Percentiles rank a stretch among this genome's conserved stretches.
Evolutionary conservation across 2,113 vertebrate genomes (phyloP).

Genomic region (Capricornis sumatraensis): DNA sequence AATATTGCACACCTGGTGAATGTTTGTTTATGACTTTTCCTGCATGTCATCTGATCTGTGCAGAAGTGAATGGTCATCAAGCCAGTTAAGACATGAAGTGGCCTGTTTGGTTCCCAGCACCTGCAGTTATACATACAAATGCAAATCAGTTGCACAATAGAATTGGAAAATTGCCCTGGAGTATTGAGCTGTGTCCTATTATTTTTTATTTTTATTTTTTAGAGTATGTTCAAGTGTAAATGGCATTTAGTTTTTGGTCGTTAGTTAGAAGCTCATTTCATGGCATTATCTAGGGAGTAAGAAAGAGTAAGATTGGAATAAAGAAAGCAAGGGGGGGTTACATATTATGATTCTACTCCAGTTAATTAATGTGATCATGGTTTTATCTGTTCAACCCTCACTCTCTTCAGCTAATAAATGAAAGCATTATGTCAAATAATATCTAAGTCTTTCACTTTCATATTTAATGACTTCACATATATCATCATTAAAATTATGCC

Average conservation of each 20-base stretch:
- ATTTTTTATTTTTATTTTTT: constrained; percentile 6
- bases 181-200: background rate
- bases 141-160: background rate
- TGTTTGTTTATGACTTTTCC: background rate
- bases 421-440: background rate
- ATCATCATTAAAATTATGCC: background rate
- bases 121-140: constrained; percentile 5
- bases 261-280: background rate
- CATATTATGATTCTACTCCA: background rate
- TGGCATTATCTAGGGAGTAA: background rate
- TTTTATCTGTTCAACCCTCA: background rate
- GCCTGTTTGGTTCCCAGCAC: background rate
- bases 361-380: background rate
- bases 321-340: background rate
- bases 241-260: background rate
- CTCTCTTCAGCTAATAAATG: background rate
- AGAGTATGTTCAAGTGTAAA: background rate
- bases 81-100: background rate
- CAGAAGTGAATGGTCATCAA: background rate
- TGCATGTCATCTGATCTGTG: background rate
- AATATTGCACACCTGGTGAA: background rate
- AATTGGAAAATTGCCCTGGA: background rate
- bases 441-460: background rate
- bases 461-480: background rate
- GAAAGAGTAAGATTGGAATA: background rate